A percentile compares a stretch with the other conserved stretches of the same genome.
Evolutionary conservation across 2,888 invertebrate genomes (phyloP).

Genomic region (Pseudoips prasinana): DNA sequence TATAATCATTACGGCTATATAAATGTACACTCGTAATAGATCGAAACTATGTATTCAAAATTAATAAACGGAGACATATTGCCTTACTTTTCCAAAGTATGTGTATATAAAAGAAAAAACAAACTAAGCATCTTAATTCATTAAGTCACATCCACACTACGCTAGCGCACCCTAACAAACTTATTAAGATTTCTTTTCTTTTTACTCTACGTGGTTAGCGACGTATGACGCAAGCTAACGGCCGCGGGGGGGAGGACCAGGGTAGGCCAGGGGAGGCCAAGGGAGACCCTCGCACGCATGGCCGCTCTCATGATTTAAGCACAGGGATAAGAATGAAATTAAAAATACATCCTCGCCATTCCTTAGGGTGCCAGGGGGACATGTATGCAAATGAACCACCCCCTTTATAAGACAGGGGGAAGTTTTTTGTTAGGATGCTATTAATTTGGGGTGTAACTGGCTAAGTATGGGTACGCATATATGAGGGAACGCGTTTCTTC

Average conservation of each 20-base stretch:
- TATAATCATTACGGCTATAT: no score
- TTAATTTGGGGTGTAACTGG: constrained; percentile 80
- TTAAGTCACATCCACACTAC: constrained; percentile 50
- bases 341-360: constrained; percentile 79
- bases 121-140: constrained; percentile 13
- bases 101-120: no score
- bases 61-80: no score
- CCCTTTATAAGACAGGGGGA: constrained; percentile 75
- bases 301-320: constrained; percentile 82
- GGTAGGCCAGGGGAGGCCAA: constrained; percentile 38
- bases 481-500: constrained; percentile 54
- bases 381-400: constrained; percentile 80
- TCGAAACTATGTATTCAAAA: no score
- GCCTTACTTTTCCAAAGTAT: no score
- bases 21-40: no score
- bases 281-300: constrained; percentile 74
- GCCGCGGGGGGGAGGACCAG: constrained; percentile 50
- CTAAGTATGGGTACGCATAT: constrained; percentile 66
- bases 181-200: constrained; percentile 83
- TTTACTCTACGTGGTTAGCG: constrained; percentile 81
- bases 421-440: constrained; percentile 81
- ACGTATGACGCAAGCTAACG: constrained; percentile 80
- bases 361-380: constrained; percentile 79
- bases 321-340: constrained; percentile 82
- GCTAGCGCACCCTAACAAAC: constrained; percentile 76